Percentiles rank a stretch among this genome's conserved stretches.
Conservation (phyloP, 2,888 invertebrate genomes). For the Protophormia terraenovae region DNA sequence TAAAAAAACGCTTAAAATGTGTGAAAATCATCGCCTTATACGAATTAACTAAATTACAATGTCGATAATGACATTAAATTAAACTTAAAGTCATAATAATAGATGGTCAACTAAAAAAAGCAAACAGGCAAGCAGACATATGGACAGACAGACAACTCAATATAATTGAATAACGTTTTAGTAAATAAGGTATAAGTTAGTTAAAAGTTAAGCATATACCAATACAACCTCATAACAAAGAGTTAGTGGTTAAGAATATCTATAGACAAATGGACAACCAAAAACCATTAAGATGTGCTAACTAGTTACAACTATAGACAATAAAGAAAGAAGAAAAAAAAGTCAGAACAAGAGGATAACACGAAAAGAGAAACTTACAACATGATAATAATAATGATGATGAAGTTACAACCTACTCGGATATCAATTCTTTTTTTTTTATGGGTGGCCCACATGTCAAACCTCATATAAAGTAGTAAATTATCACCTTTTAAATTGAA, state of each 20-base stretch:
- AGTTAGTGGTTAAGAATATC: neutral
- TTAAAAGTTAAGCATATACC: neutral
- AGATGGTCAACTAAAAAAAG: neutral
- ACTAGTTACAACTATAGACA: neutral
- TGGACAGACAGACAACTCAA: neutral
- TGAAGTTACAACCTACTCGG: conserved; percentile 61
- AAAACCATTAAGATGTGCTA: neutral
- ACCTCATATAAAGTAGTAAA: conserved; percentile 81
- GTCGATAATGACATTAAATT: conserved; percentile 62
- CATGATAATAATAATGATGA: conserved; percentile 27
- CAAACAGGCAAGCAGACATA: too few relatives aligned
- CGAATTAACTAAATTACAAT: conserved; percentile 55
- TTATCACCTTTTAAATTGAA: conserved; percentile 82
- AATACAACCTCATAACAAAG: neutral
- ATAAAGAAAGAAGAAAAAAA: neutral
- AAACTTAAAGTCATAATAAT: conserved; percentile 48
- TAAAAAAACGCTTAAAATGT: conserved; percentile 24
- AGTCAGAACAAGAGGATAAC: neutral
- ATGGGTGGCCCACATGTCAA: conserved; percentile 82
- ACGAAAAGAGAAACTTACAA: neutral
- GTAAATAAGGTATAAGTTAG: neutral
- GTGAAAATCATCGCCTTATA: conserved; percentile 62
- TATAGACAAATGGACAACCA: neutral
- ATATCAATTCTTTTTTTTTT: conserved; percentile 67
- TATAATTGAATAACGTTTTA: conserved; percentile 26